These are phyloP conservation scores for Empis stercorea DNA, from an alignment of 2,888 invertebrate genomes.

Conservation along the genomic window DNA sequence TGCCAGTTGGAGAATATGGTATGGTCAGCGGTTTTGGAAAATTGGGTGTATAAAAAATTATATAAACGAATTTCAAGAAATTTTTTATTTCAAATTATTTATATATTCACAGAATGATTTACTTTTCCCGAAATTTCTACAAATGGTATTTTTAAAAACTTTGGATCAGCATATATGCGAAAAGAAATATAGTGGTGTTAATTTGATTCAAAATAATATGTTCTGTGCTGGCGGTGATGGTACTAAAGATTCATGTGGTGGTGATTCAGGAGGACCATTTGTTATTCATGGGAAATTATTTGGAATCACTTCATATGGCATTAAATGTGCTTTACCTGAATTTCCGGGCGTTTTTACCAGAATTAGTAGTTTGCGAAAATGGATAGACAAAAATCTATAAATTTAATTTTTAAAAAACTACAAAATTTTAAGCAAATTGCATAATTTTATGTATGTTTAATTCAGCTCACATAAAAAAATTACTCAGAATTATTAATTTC, in stretches of 20 bases:
- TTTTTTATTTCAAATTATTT: too few species aligned
- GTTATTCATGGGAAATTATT: constrained; percentile 5
- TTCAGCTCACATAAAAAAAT: too few species aligned
- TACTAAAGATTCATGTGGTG: constrained; percentile 10
- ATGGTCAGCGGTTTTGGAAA: constrained; percentile 10
- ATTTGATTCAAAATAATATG: constrained; percentile 7
- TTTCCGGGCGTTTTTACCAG: constrained; percentile 10
- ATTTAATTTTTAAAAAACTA: too few species aligned
- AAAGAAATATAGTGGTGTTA: constrained; percentile 1
- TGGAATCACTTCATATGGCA: constrained; percentile 11
- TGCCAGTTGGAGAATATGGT: constrained; percentile 5
- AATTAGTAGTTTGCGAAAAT: constrained; percentile 2
- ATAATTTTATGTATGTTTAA: too few species aligned
- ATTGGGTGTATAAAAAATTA: constrained; percentile 1
- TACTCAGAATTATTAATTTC: background rate
- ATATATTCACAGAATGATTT: too few species aligned
- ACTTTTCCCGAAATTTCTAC: constrained; percentile 3
- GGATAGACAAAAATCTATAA: constrained; percentile 8
- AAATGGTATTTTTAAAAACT: constrained; percentile 6
- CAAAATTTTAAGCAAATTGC: background rate
- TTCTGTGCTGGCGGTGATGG: constrained; percentile 12
- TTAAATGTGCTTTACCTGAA: constrained; percentile 7
- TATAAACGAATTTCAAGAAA: background rate
- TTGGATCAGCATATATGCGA: constrained; percentile 3
- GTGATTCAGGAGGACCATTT: constrained; percentile 12